Base-by-base conservation (phyloP, 2,797 vertebrate species). In the Chloroceryle inda region DNA sequence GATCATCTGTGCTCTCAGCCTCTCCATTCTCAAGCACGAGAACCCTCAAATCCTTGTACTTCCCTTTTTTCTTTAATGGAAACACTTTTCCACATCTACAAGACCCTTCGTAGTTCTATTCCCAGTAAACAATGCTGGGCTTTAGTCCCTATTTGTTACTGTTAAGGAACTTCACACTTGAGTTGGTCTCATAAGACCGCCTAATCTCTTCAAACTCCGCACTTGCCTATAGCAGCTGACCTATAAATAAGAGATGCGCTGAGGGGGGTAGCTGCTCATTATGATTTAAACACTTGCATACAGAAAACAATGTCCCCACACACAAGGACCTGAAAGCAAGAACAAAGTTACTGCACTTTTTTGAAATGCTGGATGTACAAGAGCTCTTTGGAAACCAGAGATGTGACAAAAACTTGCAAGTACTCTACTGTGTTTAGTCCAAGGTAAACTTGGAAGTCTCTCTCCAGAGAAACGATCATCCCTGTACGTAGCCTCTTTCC, bases 131-230 rank as follows among this genome's bases (percentile, higher is more conserved):
- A 95, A 92, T 73, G 76, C 47, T 66, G 75, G 47, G 47, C 10
- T 71, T 63, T 86, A 95, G 66, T 92, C 80, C 31, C 47, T 63
- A 78, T 84, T 96, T 95, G 59, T 63, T 88, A 94, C 89, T 88
- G 89, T 88, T 89, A 91, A 72, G 55, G 69, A 94, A 95, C 93
- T 90, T 91, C 66, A 92, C 89, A 92, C 94, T 94, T 85, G 66
- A 94, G 80, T 71, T 90, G 59, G 89, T 93, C 85, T 90, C 27
- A 0, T 86, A 94, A 95, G 5, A 83, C 50, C 55, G 72, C 13
- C 29, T 89, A 81, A 95, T 92, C 94, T 93, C 90, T 74, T 92
- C 84, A 55, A 89, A 92, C 67, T 94, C 79, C 47, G 33, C 37
- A 29, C 56, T 88, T 92, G 85, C 62, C 74, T 74, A n/a, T 8